Base-by-base conservation (phyloP, 2,797 vertebrate genomes). In the Gallirallus australis region DNA sequence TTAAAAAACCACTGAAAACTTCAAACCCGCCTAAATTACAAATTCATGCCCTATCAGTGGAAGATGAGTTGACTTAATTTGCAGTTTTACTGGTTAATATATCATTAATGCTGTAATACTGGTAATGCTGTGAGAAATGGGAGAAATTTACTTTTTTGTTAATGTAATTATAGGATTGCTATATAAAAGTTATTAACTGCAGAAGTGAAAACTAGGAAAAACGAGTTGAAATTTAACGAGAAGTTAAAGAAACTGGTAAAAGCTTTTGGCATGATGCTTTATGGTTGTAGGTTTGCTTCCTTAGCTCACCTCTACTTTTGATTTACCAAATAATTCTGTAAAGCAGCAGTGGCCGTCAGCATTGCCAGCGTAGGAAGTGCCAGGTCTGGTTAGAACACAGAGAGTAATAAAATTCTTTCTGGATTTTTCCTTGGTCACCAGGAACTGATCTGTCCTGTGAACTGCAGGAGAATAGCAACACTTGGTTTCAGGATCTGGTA, bases 61-160 rank as follows among this genome's bases (percentile, higher is more conserved):
- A 92, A 94, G 95, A 95, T 88, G 80, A 94, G 87, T 91, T 93
- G 77, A 66, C 72, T 94, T 94, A 83, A 93, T 94, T 89, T 91
- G 92, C 47, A 15, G 82, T 83, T 95, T 92, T 86, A 69, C 66
- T 79, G 87, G 94, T 91, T 92, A 88, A 91, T 94, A 86, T 54
- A 39, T 91, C 85, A 65, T 83, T 93, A 96, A 83, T 9, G 76
- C 76, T 48, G 63, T 81, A 77, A 77, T 69, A 69, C 75, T 2
- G 12, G 86, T 89, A 90, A 94, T 70, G 88, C 80, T 35, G 65
- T 86, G 89, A 95, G 88, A 86, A 88, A 94, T 66, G 48, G 70
- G 82, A 63, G 40, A 88, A 91, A 94, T 84, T 73, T 79, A 57
- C 77, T 89, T 94, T 90, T 95, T 90, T 82, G 90, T 96, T 95